These are phyloP conservation scores for Leptopilina drosophilae DNA, from an alignment of 2,888 invertebrate genomes.

Conservation along the genomic window DNA sequence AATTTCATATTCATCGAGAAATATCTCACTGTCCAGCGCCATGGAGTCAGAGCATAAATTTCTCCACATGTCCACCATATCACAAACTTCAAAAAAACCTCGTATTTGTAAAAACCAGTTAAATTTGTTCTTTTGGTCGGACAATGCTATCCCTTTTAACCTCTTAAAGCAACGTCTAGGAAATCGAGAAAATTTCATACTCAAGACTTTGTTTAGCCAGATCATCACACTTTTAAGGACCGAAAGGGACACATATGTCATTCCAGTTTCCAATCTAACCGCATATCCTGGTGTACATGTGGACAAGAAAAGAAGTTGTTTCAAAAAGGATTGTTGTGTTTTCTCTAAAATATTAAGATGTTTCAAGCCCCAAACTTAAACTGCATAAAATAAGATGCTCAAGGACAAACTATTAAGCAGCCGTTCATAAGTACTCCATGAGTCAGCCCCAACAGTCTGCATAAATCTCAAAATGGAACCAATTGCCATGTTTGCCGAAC, in stretches of 20 bases:
- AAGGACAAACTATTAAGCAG: background rate
- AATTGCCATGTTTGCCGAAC: background rate
- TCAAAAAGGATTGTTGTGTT: background rate
- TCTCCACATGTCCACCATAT: background rate
- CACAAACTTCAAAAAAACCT: background rate
- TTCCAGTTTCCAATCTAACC: background rate
- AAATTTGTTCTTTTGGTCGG: background rate
- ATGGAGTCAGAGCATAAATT: background rate
- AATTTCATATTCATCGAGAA: no score
- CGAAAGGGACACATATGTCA: background rate
- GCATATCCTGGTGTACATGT: slow-evolving; percentile 5
- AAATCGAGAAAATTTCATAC: background rate
- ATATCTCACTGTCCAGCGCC: background rate
- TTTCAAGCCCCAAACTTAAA: background rate
- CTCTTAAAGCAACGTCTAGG: background rate
- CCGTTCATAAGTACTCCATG: background rate
- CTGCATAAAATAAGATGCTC: background rate
- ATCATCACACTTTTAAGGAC: background rate
- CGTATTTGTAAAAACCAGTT: background rate
- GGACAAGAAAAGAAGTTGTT: background rate
- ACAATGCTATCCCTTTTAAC: background rate
- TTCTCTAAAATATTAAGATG: background rate
- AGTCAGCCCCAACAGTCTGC: background rate
- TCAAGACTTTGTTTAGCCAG: background rate
- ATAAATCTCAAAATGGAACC: background rate